Percentiles rank a stretch among this genome's conserved stretches.
These are phyloP conservation scores for Pyrocoelia pectoralis DNA, from an alignment of 2,888 invertebrate species.

Conservation along the genomic window DNA sequence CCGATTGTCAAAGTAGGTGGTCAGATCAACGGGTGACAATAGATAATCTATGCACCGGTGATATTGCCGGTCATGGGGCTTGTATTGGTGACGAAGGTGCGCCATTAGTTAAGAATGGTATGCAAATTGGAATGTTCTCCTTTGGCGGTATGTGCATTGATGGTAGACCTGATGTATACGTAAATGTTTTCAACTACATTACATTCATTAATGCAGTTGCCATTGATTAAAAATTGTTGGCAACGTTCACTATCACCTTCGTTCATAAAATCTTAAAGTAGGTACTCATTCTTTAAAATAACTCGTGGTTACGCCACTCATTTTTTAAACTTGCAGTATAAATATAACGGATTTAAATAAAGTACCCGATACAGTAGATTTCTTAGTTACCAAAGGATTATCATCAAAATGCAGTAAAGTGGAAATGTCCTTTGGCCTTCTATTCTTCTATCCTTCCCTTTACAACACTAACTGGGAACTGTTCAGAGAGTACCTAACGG, in stretches of 20 bases:
- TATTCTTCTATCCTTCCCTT: slow-evolving; percentile 9
- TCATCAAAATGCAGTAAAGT: background rate
- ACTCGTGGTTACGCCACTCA: too few relatives aligned
- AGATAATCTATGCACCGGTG: slow-evolving; percentile 65
- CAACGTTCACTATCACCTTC: too few relatives aligned
- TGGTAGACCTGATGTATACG: slow-evolving; percentile 64
- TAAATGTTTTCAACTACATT: slow-evolving; percentile 60
- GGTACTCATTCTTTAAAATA: too few relatives aligned
- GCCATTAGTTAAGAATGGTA: slow-evolving; percentile 59
- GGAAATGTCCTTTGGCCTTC: background rate
- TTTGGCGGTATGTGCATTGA: slow-evolving; percentile 65
- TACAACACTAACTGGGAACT: slow-evolving; percentile 2
- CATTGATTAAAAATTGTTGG: too few relatives aligned
- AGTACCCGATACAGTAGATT: slow-evolving; percentile 13
- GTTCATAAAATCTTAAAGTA: too few relatives aligned
- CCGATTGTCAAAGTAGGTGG: slow-evolving; percentile 53
- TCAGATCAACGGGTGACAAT: slow-evolving; percentile 52
- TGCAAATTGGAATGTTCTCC: slow-evolving; percentile 62
- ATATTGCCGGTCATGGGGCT: slow-evolving; percentile 67
- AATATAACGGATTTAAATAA: too few relatives aligned
- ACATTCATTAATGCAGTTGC: slow-evolving; percentile 56
- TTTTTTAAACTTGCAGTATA: too few relatives aligned
- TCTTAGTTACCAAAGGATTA: slow-evolving; percentile 13
- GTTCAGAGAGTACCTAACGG: slow-evolving; percentile 21
- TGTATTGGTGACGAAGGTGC: slow-evolving; percentile 65